Percentiles rank a stretch among this genome's conserved stretches.
phyloP scores from a whole-genome alignment of 2,797 vertebrate species.

The Phrynocephalus guinanensis region DNA sequence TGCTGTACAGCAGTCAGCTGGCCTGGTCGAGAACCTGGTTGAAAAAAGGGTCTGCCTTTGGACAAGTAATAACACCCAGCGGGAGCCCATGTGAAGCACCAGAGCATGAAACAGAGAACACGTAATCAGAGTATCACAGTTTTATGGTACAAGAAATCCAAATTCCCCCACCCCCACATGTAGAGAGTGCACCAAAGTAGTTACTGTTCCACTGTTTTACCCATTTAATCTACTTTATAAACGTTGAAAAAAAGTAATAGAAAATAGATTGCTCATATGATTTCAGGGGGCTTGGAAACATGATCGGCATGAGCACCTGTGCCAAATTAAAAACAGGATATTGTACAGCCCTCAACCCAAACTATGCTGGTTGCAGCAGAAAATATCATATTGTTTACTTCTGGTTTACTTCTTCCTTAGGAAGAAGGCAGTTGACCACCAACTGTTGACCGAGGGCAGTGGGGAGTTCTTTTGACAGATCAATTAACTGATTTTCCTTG shows the following conservation, averaged over 20 bases:
- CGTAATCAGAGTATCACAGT: too few species aligned
- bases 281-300: slow-evolving; percentile 55
- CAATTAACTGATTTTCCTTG: slow-evolving; percentile 5
- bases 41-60: too few species aligned
- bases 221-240: slow-evolving; percentile 43
- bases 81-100: too few species aligned
- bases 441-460: slow-evolving; percentile 18
- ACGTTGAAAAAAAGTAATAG: slow-evolving; percentile 35
- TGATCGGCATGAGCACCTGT: slow-evolving; percentile 53
- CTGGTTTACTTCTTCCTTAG: background rate
- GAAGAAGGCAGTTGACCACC: background rate
- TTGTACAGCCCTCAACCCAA: slow-evolving; percentile 41
- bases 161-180: too few species aligned
- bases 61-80: too few species aligned
- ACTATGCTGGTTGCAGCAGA: slow-evolving; percentile 58
- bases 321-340: slow-evolving; percentile 67
- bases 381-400: slow-evolving; percentile 15
- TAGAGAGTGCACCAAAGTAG: too few species aligned
- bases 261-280: slow-evolving; percentile 54
- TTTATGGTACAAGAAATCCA: too few species aligned
- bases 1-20: too few species aligned
- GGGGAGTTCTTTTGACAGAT: background rate
- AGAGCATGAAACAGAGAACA: too few species aligned
- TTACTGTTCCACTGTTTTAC: slow-evolving; percentile 39
- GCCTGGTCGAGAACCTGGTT: too few species aligned